These are phyloP conservation scores for Sylvietta virens DNA, from an alignment of 2,113 vertebrate species.

Conservation along the genomic window DNA sequence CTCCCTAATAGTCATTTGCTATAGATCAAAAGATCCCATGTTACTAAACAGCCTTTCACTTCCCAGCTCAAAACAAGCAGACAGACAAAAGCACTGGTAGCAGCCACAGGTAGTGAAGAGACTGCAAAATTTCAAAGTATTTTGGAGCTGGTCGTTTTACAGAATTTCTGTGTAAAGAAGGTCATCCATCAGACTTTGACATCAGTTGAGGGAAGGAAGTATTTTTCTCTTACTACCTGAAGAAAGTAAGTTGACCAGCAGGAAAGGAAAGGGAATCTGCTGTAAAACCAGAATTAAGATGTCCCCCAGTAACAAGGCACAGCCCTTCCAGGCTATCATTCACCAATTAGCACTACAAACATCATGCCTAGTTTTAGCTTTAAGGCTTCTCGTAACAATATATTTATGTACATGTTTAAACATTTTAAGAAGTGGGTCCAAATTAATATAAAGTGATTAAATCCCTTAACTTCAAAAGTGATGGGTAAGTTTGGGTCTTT, in stretches of 20 bases:
- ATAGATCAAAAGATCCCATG: background rate
- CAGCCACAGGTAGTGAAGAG: background rate
- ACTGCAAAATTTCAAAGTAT: background rate
- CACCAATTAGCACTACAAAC: background rate
- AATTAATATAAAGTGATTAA: background rate
- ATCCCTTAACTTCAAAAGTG: background rate
- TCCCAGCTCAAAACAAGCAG: background rate
- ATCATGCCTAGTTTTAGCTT: background rate
- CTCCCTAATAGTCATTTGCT: background rate
- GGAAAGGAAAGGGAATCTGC: background rate
- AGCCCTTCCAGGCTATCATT: background rate
- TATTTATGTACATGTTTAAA: background rate
- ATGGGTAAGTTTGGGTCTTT: background rate
- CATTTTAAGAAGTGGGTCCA: background rate
- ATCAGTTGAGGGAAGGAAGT: background rate
- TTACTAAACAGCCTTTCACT: background rate
- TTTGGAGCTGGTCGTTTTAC: background rate
- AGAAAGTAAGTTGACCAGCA: background rate
- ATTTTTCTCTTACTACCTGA: background rate
- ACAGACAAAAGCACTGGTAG: background rate
- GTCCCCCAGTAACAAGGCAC: background rate
- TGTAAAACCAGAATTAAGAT: background rate
- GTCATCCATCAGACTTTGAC: no score
- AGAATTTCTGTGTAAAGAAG: background rate
- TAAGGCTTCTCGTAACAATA: background rate